Evolutionary conservation across 1,140 invertebrate species (phyloP).

Genomic region (Orchesella cincta): DNA sequence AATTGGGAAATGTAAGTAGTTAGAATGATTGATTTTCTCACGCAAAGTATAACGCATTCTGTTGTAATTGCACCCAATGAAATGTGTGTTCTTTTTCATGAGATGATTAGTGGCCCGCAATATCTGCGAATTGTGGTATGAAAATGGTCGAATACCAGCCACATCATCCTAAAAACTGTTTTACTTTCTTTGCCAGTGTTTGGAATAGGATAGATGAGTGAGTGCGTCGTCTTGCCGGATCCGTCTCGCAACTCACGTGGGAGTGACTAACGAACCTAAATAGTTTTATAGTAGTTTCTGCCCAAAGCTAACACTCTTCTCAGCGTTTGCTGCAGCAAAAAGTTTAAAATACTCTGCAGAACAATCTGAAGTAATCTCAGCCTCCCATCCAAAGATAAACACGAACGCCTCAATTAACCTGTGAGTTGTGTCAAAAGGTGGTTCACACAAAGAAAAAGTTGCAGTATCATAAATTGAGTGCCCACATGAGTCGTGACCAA

Average conservation of each 20-base stretch:
- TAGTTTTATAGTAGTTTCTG: slow-evolving; percentile 57
- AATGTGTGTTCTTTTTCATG: slow-evolving; percentile 54
- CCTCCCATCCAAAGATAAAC: too few relatives aligned
- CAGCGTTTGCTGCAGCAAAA: too few relatives aligned
- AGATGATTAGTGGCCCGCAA: slow-evolving; percentile 54
- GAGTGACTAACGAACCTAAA: slow-evolving; percentile 57
- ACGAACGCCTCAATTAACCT: too few relatives aligned
- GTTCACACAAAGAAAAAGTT: too few relatives aligned
- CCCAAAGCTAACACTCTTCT: slow-evolving; percentile 58
- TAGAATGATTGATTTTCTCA: background rate
- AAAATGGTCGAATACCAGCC: slow-evolving; percentile 58
- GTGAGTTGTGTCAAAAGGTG: too few relatives aligned
- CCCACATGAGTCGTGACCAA: too few relatives aligned
- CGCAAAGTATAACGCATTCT: slow-evolving; percentile 51
- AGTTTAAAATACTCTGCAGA: too few relatives aligned
- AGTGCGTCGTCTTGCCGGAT: slow-evolving; percentile 56
- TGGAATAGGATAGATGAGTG: slow-evolving; percentile 55
- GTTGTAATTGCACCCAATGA: background rate
- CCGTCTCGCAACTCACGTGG: slow-evolving; percentile 56
- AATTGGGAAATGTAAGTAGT: background rate
- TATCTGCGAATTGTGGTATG: slow-evolving; percentile 54
- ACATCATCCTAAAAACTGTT: slow-evolving; percentile 57
- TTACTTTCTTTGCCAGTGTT: slow-evolving; percentile 55
- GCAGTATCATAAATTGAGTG: too few relatives aligned
- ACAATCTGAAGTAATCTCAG: too few relatives aligned